Conservation (phyloP, 2,888 invertebrate species). For the Adelognathus sp. region DNA sequence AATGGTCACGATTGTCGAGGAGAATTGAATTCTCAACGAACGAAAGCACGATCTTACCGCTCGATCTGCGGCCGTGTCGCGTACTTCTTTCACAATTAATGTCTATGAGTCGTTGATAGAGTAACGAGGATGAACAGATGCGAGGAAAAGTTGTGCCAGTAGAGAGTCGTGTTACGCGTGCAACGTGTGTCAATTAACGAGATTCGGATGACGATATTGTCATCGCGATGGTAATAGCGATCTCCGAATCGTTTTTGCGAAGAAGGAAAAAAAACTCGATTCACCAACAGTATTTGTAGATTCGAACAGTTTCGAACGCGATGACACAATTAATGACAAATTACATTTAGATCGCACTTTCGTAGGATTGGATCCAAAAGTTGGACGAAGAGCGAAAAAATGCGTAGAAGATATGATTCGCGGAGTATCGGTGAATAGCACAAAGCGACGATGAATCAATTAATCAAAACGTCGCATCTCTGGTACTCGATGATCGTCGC, state of each 20-base stretch:
- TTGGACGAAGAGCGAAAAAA: too few species aligned
- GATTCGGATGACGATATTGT: not conserved
- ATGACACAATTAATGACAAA: not conserved
- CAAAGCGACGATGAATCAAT: constrained; percentile 2
- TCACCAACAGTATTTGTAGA: constrained; percentile 22
- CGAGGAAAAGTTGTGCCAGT: constrained; percentile 41
- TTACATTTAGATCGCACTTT: not conserved
- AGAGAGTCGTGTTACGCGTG: constrained; percentile 28
- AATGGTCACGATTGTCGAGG: constrained; percentile 67
- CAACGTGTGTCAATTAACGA: constrained; percentile 51
- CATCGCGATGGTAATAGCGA: not conserved
- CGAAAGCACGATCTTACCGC: too few species aligned
- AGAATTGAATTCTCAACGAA: constrained; percentile 62
- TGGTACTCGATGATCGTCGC: not conserved
- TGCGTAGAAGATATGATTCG: not conserved
- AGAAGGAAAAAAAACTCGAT: not conserved
- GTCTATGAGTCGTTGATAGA: constrained; percentile 7
- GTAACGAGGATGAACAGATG: too few species aligned
- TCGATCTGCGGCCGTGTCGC: not conserved
- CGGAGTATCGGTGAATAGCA: constrained; percentile 1
- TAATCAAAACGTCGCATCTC: not conserved
- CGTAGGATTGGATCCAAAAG: not conserved
- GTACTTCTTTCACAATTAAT: not conserved
- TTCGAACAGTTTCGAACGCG: too few species aligned
- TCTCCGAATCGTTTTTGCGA: not conserved